Percentiles rank a stretch among this genome's conserved stretches.
Conservation (phyloP, 2,888 invertebrate genomes). For the Amphipoea lucens region DNA sequence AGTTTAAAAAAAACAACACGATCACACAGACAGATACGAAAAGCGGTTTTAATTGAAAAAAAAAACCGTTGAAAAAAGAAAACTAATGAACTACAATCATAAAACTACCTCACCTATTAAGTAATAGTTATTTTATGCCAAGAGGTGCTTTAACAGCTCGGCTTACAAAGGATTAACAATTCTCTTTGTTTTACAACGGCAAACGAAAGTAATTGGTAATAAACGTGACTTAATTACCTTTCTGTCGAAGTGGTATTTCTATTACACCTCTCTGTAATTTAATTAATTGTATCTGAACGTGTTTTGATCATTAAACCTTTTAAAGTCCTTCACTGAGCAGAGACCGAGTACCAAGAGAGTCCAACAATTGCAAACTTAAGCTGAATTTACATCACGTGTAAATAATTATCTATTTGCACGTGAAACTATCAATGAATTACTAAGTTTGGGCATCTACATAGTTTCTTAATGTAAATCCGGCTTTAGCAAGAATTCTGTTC, state of each 20-base stretch:
- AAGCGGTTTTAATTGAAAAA: too few relatives aligned
- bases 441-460: too few relatives aligned
- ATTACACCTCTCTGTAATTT: slow-evolving; percentile 3
- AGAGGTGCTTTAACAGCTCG: slow-evolving; percentile 15
- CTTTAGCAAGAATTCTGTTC: neutral
- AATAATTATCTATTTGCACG: too few relatives aligned
- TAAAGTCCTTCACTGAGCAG: neutral
- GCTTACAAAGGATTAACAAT: slow-evolving; percentile 41
- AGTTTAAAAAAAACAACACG: too few relatives aligned
- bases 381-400: too few relatives aligned
- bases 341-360: neutral
- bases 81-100: slow-evolving; percentile 6
- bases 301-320: neutral
- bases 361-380: neutral
- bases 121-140: slow-evolving; percentile 28
- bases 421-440: too few relatives aligned
- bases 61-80: neutral
- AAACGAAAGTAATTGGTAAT: slow-evolving; percentile 40
- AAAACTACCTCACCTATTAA: slow-evolving; percentile 1
- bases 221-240: slow-evolving; percentile 16
- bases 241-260: slow-evolving; percentile 25
- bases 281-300: slow-evolving; percentile 10
- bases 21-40: too few relatives aligned
- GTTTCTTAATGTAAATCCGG: too few relatives aligned
- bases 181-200: slow-evolving; percentile 28